These are phyloP conservation scores for Ginglymostoma cirratum DNA, from an alignment of 2,113 vertebrate genomes.

Conservation along the genomic window DNA sequence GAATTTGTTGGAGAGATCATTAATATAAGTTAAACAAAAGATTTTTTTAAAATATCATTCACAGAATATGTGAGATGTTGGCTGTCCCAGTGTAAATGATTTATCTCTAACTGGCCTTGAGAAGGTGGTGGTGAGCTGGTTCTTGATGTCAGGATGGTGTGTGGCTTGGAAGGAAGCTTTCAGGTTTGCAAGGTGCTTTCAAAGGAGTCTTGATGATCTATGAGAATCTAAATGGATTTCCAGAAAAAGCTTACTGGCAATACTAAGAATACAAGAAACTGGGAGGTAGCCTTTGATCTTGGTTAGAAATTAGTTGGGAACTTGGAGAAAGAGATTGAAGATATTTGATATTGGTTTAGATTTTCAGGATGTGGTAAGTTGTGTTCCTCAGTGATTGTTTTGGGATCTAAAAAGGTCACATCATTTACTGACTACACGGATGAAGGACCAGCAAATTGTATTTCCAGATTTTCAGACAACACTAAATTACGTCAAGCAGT, in stretches of 20 bases:
- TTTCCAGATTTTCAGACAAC: not conserved
- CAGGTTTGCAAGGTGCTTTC: too few species aligned
- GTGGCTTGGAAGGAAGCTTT: too few species aligned
- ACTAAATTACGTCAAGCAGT: not conserved
- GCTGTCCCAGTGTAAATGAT: too few species aligned
- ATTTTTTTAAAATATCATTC: not conserved
- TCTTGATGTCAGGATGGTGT: too few species aligned
- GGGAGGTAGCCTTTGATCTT: not conserved
- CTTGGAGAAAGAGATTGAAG: not conserved
- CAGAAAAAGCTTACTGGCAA: not conserved
- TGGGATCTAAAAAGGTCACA: not conserved
- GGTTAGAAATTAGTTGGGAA: not conserved
- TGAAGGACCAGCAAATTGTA: not conserved
- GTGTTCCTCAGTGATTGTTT: not conserved
- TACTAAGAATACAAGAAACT: not conserved
- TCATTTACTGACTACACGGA: not conserved
- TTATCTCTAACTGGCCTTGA: too few species aligned
- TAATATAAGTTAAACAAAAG: not conserved
- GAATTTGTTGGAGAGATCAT: not conserved
- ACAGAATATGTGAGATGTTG: too few species aligned
- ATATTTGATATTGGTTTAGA: not conserved
- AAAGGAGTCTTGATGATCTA: not conserved
- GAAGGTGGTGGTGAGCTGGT: too few species aligned
- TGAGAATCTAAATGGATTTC: not conserved
- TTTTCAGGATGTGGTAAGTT: not conserved